Conservation (phyloP, 2,113 vertebrate species). For the Ivindomyrus marchei region DNA sequence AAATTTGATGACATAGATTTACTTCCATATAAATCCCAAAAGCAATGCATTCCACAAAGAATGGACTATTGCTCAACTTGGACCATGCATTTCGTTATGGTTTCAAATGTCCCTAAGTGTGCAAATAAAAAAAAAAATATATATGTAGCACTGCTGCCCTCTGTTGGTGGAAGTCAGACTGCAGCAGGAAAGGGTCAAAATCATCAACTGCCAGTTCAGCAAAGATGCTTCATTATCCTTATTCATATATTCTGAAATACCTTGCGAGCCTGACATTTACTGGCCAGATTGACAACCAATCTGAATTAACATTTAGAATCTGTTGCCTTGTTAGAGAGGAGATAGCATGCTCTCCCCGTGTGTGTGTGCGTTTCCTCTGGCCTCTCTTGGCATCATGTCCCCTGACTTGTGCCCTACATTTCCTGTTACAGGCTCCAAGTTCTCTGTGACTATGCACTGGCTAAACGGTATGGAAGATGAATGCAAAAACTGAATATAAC, state of each 20-base stretch:
- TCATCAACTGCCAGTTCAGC: background rate
- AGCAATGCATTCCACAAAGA: background rate
- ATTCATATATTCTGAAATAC: background rate
- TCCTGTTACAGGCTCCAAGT: background rate
- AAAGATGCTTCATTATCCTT: background rate
- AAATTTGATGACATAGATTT: too few relatives aligned
- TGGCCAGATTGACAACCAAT: background rate
- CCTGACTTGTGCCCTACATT: background rate
- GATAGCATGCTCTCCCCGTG: background rate
- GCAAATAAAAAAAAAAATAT: background rate
- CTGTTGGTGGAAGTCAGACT: conserved; percentile 24
- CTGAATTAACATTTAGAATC: background rate
- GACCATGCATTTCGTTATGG: background rate
- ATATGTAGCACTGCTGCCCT: conserved; percentile 26
- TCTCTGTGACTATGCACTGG: background rate
- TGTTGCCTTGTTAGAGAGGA: background rate
- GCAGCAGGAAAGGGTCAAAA: background rate
- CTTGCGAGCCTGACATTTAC: background rate
- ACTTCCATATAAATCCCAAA: too few relatives aligned
- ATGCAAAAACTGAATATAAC: background rate
- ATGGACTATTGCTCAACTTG: background rate
- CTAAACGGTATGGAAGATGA: background rate
- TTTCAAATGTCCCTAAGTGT: background rate
- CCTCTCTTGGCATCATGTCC: background rate
- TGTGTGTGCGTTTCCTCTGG: background rate